These are phyloP conservation scores for Ahaetulla prasina DNA, from an alignment of 2,113 vertebrate genomes.

Conservation along the genomic window DNA sequence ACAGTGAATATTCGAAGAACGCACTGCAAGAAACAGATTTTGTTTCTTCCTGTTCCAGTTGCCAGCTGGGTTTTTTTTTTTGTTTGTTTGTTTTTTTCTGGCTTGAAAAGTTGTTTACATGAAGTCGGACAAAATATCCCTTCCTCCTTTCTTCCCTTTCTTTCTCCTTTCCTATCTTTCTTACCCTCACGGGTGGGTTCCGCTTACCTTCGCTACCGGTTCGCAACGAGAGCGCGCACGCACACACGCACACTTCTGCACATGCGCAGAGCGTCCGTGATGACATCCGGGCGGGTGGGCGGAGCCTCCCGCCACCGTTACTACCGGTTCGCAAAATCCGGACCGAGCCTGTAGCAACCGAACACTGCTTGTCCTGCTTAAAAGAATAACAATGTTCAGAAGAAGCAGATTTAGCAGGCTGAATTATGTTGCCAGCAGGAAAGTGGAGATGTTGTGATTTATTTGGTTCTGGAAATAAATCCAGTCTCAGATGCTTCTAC, in stretches of 20 bases:
- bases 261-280: no score
- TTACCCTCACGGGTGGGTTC: no score
- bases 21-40: background rate
- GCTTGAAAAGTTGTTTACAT: conserved; percentile 27
- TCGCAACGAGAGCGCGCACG: no score
- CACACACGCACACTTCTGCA: no score
- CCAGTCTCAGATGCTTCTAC: background rate
- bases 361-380: no score
- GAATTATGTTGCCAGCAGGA: background rate
- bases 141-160: background rate
- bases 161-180: background rate
- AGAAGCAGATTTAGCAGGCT: background rate
- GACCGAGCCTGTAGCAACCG: no score
- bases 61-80: conserved; percentile 16
- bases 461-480: background rate
- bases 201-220: no score
- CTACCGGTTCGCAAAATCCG: no score
- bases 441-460: background rate
- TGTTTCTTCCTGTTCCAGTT: conserved; percentile 1
- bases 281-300: no score
- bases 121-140: background rate
- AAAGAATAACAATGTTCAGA: background rate
- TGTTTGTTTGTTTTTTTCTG: no score
- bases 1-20: background rate
- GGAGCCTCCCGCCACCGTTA: no score